Base-by-base conservation (phyloP, 2,888 invertebrate species). In the Ormyrus labotus region DNA sequence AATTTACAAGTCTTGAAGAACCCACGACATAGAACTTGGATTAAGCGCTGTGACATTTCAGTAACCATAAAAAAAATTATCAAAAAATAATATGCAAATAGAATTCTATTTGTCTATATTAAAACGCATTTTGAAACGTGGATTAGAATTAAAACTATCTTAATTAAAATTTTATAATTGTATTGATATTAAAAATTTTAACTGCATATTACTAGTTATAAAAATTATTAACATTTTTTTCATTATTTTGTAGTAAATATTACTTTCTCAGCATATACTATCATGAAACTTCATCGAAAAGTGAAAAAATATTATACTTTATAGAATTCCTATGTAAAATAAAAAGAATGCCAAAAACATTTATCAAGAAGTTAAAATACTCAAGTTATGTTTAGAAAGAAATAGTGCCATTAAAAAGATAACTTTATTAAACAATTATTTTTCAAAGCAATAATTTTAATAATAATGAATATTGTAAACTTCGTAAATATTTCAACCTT, bases 1-100 rank as follows among this genome's bases (percentile, higher is more conserved):
- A 93, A 83, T 86, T 95, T 83, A 90, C 90, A 55, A 87, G 85
- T 71, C 84, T 86, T 45, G 81, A 85, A 57, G 82, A 87, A 68
- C 75, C 83, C 78, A 80, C 74, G n/a, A 69, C 55, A 57, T 79
- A 70, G 80, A 65, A 57, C 64, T 69, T 74, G 6, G 45, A 63
- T 48, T 34, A 58, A 63, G 64, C 10, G 5, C 34, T 74, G 9
- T 63, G 10, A 2, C 7, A 50, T 58, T 10, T 51, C 34, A 60
- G 10, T 13, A 75, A 68, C 19, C 34, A 48, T 13, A 53, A 10
- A 57, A 6, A 51, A 64, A 67, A 71, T 55, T 65, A 57, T 53
- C 34, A 4, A 34, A 34, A 34, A 34, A 34, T 34, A 34, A 34
- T 34, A 34, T 34, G 34, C 34, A 47, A 19, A 64, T 63, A 64